Percentiles rank a stretch among this genome's conserved stretches.
phyloP scores from a whole-genome alignment of 2,888 invertebrate species.

The Elgonia sp. region DNA sequence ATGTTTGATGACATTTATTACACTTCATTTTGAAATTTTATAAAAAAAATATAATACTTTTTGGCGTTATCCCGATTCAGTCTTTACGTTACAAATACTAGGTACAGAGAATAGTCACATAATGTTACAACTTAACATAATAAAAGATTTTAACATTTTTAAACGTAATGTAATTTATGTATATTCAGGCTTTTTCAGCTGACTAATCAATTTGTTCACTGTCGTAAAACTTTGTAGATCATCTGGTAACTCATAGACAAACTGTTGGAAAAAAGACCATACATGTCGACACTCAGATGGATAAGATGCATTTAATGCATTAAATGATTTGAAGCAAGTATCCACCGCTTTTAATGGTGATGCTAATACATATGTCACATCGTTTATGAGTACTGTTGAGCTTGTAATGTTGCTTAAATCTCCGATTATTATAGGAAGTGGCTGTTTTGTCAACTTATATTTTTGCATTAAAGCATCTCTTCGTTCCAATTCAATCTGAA shows the following conservation, averaged over 20 bases:
- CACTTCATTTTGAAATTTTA: too few species aligned
- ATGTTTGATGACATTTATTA: too few species aligned
- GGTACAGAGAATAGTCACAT: too few species aligned
- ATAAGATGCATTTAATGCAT: constrained; percentile 34
- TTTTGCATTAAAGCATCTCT: background rate
- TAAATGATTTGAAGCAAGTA: constrained; percentile 17
- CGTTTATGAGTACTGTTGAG: constrained; percentile 26
- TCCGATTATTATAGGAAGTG: constrained; percentile 30
- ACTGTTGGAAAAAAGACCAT: constrained; percentile 18
- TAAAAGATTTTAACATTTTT: too few species aligned
- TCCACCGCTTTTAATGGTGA: constrained; percentile 25
- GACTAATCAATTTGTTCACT: too few species aligned
- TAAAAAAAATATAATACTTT: too few species aligned
- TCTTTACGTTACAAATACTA: too few species aligned
- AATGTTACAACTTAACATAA: too few species aligned
- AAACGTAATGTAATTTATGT: too few species aligned
- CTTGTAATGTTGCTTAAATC: constrained; percentile 14
- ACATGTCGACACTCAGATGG: constrained; percentile 16
- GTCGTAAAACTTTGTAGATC: too few species aligned
- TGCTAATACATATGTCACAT: constrained; percentile 26
- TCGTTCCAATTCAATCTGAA: constrained; percentile 10
- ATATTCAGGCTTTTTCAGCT: too few species aligned
- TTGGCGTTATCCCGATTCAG: too few species aligned
- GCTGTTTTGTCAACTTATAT: constrained; percentile 18
- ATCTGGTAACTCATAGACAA: background rate